These are phyloP conservation scores for Parasteatoda lunata DNA, from an alignment of 2,888 invertebrate genomes.

Conservation along the genomic window DNA sequence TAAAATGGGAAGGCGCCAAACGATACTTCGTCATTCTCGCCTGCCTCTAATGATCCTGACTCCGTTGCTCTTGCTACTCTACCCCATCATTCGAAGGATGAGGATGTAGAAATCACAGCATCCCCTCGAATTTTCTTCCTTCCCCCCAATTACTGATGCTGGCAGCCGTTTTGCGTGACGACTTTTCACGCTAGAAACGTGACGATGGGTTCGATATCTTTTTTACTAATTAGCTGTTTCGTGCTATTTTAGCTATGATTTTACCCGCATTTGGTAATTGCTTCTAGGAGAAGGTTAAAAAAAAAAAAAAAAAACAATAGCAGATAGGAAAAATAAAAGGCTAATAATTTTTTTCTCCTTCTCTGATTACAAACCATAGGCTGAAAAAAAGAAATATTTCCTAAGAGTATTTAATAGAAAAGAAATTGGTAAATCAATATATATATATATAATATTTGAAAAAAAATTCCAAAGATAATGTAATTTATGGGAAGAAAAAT, in stretches of 20 bases:
- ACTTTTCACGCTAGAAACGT: slow-evolving; percentile 41
- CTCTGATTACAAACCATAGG: too few species aligned
- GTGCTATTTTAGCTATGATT: neutral
- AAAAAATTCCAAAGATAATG: too few species aligned
- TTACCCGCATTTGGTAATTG: neutral
- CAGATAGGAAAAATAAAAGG: too few species aligned
- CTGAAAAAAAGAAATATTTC: too few species aligned
- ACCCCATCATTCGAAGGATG: slow-evolving; percentile 8
- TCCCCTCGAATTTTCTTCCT: slow-evolving; percentile 9
- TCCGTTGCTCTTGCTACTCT: neutral
- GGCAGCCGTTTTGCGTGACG: slow-evolving; percentile 43
- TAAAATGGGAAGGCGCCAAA: slow-evolving; percentile 63
- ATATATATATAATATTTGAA: too few species aligned
- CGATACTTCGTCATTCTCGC: slow-evolving; percentile 38
- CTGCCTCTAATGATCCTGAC: slow-evolving; percentile 59
- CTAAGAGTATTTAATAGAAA: too few species aligned
- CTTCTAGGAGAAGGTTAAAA: too few species aligned
- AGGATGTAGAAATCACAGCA: neutral
- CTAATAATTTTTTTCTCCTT: too few species aligned
- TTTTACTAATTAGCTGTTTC: slow-evolving; percentile 51
- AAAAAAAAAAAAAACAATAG: too few species aligned
- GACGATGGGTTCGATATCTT: slow-evolving; percentile 16
- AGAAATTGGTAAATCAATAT: too few species aligned
- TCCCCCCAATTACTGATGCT: slow-evolving; percentile 47
- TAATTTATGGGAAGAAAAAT: too few species aligned